Percentiles rank a stretch among this genome's conserved stretches.
Conservation (phyloP, 2,888 invertebrate species). For the Diloba caeruleocephala region DNA sequence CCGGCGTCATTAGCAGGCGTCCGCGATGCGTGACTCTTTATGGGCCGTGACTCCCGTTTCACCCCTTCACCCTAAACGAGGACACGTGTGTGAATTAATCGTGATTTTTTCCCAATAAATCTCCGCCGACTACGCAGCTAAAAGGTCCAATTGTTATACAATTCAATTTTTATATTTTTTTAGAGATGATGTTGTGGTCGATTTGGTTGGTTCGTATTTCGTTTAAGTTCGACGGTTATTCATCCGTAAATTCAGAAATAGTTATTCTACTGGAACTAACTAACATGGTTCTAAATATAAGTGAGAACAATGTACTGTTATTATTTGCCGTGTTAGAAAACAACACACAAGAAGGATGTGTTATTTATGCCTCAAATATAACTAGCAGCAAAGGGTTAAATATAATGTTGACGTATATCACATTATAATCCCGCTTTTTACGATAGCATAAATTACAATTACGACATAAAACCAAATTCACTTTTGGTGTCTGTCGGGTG, state of each 20-base stretch:
- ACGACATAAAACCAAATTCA: conserved; percentile 72
- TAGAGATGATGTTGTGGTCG: conserved; percentile 40
- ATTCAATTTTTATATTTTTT: conserved; percentile 56
- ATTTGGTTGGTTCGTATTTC: conserved; percentile 32
- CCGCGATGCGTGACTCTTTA: conserved; percentile 84
- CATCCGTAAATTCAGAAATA: conserved; percentile 12
- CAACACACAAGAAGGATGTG: not conserved
- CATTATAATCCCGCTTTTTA: conserved; percentile 49
- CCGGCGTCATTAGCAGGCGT: conserved; percentile 77
- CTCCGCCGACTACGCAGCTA: conserved; percentile 59
- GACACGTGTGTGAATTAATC: conserved; percentile 87
- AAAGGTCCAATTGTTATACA: conserved; percentile 68
- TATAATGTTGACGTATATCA: conserved; percentile 21
- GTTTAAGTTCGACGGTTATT: conserved; percentile 31
- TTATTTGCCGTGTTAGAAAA: too few species aligned
- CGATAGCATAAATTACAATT: conserved; percentile 71
- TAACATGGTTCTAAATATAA: too few species aligned
- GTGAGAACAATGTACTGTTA: too few species aligned
- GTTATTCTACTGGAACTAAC: conserved; percentile 1
- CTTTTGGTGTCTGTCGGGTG: conserved; percentile 61
- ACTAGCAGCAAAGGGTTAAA: conserved; percentile 30
- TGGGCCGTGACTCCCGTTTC: conserved; percentile 80
- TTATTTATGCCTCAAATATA: not conserved
- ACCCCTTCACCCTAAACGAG: conserved; percentile 84
- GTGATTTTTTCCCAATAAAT: conserved; percentile 80